Percentiles rank a stretch among this genome's conserved stretches.
These are phyloP conservation scores for Nezara viridula DNA, from an alignment of 2,888 invertebrate genomes.

Conservation along the genomic window DNA sequence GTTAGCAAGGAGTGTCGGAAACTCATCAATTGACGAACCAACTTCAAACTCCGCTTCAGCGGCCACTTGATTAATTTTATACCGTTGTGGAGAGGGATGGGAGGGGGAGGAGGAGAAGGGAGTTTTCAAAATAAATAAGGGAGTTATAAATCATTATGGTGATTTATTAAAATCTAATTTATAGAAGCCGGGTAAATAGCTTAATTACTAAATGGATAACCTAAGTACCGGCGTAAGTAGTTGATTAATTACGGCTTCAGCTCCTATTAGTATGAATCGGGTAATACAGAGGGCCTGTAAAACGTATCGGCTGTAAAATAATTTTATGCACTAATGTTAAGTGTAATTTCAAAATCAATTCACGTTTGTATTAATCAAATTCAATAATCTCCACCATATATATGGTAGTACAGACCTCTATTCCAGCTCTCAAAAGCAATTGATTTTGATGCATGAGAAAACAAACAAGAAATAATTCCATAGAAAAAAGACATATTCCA, in stretches of 20 bases:
- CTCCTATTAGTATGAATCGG: background rate
- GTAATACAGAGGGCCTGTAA: background rate
- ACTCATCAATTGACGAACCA: conserved; percentile 49
- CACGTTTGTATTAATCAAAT: background rate
- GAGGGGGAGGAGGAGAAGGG: too few relatives aligned
- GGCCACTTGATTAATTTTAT: conserved; percentile 45
- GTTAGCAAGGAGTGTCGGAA: conserved; percentile 30
- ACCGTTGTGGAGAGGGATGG: background rate
- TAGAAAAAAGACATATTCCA: too few relatives aligned
- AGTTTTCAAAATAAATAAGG: conserved; percentile 21
- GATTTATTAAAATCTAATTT: conserved; percentile 39
- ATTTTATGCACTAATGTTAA: background rate
- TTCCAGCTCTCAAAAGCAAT: too few relatives aligned
- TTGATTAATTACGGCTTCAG: background rate
- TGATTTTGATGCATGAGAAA: too few relatives aligned
- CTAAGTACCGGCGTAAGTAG: conserved; percentile 25
- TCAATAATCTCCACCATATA: too few relatives aligned
- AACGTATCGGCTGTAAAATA: background rate
- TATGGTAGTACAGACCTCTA: too few relatives aligned
- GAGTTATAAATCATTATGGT: conserved; percentile 34
- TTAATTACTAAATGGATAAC: conserved; percentile 28
- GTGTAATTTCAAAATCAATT: background rate
- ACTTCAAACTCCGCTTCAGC: conserved; percentile 37
- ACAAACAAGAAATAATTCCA: too few relatives aligned
- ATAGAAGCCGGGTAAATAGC: conserved; percentile 11